Evolutionary conservation across 2,797 vertebrate genomes (phyloP), one percentile per base, ranked within the genome.

Genomic region (Gymnodraco acuticeps): DNA sequence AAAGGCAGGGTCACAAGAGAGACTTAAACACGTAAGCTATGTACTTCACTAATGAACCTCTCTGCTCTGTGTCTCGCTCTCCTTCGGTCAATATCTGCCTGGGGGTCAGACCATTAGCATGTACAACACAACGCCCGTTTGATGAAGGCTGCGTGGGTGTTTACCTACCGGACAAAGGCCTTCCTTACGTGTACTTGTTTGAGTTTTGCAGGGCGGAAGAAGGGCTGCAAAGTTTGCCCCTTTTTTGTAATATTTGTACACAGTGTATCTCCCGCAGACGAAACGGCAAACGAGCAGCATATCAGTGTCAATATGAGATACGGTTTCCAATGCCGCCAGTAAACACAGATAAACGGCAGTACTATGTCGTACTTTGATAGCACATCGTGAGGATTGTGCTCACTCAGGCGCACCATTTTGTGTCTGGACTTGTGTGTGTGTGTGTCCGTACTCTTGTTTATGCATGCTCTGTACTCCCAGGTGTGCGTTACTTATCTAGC

Each of bases 281-380:
- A 54, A 82, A 73, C 41, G 3, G 67, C 70, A 70, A 77, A 73
- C 42, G 15, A 63, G 7, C 72, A 10, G 51, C 73, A 43, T 76
- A 77, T 88, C 72, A 52, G 50, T 87, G 84, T 89, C 87, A 75
- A 59, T 68, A 69, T 63, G 52, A 77, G 82, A 83, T 67, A 9
- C 68, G 33, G 33, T 71, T 78, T 78, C 75, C 74, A 47, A 16
- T 68, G 73, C 71, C 58, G 75, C 80, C 78, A 17, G 87, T 87
- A 80, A 87, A 89, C 81, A 81, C 80, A 76, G 87, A 88, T 92
- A 82, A 91, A 86, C 67, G 51, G 56, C 79, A 66, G 85, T 77
- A 52, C 77, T 33, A 4, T 73, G 79, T 75, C 41, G 9, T 27
- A 75, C 69, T 77, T 73, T 60, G 75, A 64, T 62, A 31, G 70